Evolutionary conservation across 2,113 vertebrate genomes (phyloP).

Genomic region (Psettodes erumei): DNA sequence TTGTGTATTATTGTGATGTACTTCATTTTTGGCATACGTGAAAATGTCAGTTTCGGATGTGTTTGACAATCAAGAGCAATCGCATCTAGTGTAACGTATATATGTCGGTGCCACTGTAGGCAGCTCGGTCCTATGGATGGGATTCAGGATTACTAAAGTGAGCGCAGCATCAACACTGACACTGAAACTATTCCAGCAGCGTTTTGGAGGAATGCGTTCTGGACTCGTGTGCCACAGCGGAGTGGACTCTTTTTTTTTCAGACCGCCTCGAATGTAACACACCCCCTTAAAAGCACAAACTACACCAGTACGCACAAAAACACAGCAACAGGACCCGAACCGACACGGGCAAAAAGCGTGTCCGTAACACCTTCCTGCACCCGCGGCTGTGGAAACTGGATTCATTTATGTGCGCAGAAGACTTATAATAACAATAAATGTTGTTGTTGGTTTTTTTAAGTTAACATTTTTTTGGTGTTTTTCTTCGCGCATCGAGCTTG

Average conservation of each 20-base stretch:
- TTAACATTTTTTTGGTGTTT: neutral
- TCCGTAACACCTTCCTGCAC: neutral
- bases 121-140: no score
- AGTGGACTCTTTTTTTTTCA: slow-evolving; percentile 56
- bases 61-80: neutral
- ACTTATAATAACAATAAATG: neutral
- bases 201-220: neutral
- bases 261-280: slow-evolving; percentile 60
- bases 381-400: neutral
- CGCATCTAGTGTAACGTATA: no score
- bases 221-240: neutral
- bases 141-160: neutral
- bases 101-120: neutral
- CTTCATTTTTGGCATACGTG: no score
- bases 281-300: slow-evolving; percentile 49
- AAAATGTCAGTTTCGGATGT: no score
- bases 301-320: slow-evolving; percentile 6
- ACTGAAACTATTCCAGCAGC: neutral
- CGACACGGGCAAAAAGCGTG: no score
- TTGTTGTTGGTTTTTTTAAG: no score
- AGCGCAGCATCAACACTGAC: neutral
- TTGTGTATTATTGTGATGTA: no score
- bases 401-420: accelerated
- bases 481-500: neutral
- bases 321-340: slow-evolving; percentile 30